Percentiles rank a stretch among this genome's conserved stretches.
phyloP scores from a whole-genome alignment of 2,113 vertebrate species.

The Antechinus stuartii region DNA sequence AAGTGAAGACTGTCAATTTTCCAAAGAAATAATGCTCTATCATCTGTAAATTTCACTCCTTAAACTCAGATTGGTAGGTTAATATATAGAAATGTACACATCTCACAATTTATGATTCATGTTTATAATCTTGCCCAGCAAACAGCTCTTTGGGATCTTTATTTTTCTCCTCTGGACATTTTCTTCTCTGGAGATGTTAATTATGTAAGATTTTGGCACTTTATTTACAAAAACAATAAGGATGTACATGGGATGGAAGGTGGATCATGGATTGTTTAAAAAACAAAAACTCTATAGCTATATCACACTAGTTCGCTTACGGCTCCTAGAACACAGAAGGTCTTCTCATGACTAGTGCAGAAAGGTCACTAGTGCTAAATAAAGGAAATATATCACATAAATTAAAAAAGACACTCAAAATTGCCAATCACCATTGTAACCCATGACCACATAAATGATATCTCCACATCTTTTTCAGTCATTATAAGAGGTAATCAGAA shows the following conservation, averaged over 20 bases:
- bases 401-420: conserved; percentile 25
- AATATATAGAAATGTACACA: conserved; percentile 26
- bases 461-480: neutral
- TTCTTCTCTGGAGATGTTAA: conserved; percentile 45
- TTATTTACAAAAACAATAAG: conserved; percentile 57
- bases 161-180: conserved; percentile 25
- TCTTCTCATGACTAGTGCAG: neutral
- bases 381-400: neutral
- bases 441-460: neutral
- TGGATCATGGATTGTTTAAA: conserved; percentile 54
- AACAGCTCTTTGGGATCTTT: neutral
- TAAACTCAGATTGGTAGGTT: conserved; percentile 19
- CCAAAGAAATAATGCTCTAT: conserved; percentile 1
- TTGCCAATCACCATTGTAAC: neutral
- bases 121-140: neutral
- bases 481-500: neutral
- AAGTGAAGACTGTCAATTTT: neutral
- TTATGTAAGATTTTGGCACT: conserved; percentile 63
- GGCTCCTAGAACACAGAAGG: conserved; percentile 19
- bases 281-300: conserved; percentile 44
- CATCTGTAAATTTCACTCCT: neutral
- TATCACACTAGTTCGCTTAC: neutral
- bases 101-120: neutral
- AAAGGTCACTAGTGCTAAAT: neutral
- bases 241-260: neutral